Percentiles rank a stretch among this genome's conserved stretches.
Conservation (phyloP, 2,113 vertebrate species). For the Paracanthobrama guichenoti region DNA sequence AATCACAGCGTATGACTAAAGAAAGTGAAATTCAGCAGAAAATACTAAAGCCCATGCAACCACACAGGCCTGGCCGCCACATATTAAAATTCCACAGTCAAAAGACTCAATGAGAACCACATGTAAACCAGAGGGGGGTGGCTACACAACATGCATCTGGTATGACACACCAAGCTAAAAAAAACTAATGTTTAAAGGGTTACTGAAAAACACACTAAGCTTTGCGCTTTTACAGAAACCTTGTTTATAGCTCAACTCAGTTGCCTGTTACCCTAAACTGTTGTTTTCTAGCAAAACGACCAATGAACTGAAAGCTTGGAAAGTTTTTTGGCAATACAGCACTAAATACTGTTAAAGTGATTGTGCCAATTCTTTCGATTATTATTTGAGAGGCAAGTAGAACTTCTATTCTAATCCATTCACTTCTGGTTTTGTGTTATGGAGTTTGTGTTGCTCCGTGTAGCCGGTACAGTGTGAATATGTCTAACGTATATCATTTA, state of each 20-base stretch:
- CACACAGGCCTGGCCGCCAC: constrained; percentile 41
- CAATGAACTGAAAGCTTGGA: background rate
- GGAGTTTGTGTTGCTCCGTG: background rate
- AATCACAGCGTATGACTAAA: background rate
- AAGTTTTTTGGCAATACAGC: background rate
- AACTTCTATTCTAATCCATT: background rate
- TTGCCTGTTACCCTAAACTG: background rate
- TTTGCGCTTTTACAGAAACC: background rate
- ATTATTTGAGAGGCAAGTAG: too few species aligned
- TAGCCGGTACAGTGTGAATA: background rate
- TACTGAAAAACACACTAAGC: background rate
- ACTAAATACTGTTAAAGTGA: background rate
- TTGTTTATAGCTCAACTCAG: background rate
- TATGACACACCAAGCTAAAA: background rate
- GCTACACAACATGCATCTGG: constrained; percentile 28
- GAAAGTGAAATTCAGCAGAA: constrained; percentile 33
- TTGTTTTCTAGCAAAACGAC: too few species aligned
- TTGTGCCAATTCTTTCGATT: too few species aligned
- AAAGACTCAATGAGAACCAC: constrained; percentile 59
- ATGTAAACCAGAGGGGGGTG: constrained; percentile 46
- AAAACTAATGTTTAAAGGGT: background rate
- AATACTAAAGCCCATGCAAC: constrained; percentile 33
- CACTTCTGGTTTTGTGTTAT: background rate
- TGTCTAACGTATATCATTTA: background rate
- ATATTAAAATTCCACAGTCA: constrained; percentile 56